Conservation (phyloP, 2,113 vertebrate species). For the Terrapene triunguis region DNA sequence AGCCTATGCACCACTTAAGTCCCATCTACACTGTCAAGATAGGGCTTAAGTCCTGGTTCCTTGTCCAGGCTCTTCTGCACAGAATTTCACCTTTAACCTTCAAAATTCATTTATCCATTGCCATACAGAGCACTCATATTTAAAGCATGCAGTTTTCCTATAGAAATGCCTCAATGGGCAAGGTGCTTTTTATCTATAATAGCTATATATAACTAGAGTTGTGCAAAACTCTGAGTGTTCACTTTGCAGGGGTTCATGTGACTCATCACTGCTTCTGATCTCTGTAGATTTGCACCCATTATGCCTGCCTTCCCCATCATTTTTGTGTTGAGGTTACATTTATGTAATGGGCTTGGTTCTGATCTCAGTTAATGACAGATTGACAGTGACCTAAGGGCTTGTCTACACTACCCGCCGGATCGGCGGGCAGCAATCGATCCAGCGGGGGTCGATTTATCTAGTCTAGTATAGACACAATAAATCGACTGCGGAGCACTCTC, state of each 20-base stretch:
- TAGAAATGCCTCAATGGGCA: background rate
- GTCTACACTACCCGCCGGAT: too few species aligned
- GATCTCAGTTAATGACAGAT: background rate
- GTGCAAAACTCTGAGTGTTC: background rate
- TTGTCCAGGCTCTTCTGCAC: background rate
- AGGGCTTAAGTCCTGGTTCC: background rate
- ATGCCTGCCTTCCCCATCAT: fast-evolving
- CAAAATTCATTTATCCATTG: background rate
- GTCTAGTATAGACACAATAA: too few species aligned
- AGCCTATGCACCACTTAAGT: background rate
- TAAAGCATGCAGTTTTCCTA: background rate
- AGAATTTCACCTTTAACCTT: background rate
- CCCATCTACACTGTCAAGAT: background rate
- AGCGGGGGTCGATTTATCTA: too few species aligned
- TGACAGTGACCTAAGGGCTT: background rate
- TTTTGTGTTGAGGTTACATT: background rate
- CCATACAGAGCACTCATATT: background rate
- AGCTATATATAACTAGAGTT: background rate
- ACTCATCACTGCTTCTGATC: background rate
- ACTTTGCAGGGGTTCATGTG: background rate
- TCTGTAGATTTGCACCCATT: background rate
- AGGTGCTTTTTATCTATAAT: background rate
- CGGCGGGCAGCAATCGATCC: too few species aligned
- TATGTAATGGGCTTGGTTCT: background rate
- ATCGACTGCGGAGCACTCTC: too few species aligned